These are phyloP conservation scores for Neocrepidodera transversa DNA, from an alignment of 2,888 invertebrate species.

Conservation along the genomic window DNA sequence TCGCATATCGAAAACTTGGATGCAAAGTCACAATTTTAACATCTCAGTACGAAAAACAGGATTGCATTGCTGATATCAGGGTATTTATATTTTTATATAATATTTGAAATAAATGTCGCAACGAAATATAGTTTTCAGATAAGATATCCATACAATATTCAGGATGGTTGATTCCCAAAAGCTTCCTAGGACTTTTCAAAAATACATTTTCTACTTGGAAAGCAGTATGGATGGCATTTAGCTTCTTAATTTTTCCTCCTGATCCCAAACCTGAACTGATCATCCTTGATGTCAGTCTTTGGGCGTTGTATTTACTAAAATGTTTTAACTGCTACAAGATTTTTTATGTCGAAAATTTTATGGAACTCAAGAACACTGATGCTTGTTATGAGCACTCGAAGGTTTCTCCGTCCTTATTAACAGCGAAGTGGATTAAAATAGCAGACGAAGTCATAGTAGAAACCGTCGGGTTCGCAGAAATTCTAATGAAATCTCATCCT, in stretches of 20 bases:
- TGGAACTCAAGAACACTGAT: slow-evolving; percentile 41
- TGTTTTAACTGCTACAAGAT: slow-evolving; percentile 49
- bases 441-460: slow-evolving; percentile 55
- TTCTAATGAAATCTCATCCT: slow-evolving; percentile 53
- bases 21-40: slow-evolving; percentile 53
- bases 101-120: background rate
- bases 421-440: slow-evolving; percentile 50
- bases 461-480: slow-evolving; percentile 50
- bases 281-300: slow-evolving; percentile 50
- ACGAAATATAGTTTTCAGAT: slow-evolving; percentile 42
- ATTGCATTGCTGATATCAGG: slow-evolving; percentile 49
- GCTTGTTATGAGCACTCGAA: slow-evolving; percentile 47
- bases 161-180: slow-evolving; percentile 53
- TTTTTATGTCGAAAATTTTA: slow-evolving; percentile 50
- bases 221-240: slow-evolving; percentile 50
- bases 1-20: slow-evolving; percentile 49
- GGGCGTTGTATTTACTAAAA: slow-evolving; percentile 50
- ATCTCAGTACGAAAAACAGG: slow-evolving; percentile 45
- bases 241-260: slow-evolving; percentile 49
- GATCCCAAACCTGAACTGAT: slow-evolving; percentile 49
- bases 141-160: slow-evolving; percentile 46
- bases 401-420: slow-evolving; percentile 48
- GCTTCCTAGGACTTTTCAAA: slow-evolving; percentile 45
- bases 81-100: slow-evolving; percentile 42
- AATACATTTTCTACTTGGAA: slow-evolving; percentile 41